Evolutionary conservation across 1,140 invertebrate species (phyloP), one percentile per base, ranked within the genome.

Genomic region (Kradibia gibbosae): DNA sequence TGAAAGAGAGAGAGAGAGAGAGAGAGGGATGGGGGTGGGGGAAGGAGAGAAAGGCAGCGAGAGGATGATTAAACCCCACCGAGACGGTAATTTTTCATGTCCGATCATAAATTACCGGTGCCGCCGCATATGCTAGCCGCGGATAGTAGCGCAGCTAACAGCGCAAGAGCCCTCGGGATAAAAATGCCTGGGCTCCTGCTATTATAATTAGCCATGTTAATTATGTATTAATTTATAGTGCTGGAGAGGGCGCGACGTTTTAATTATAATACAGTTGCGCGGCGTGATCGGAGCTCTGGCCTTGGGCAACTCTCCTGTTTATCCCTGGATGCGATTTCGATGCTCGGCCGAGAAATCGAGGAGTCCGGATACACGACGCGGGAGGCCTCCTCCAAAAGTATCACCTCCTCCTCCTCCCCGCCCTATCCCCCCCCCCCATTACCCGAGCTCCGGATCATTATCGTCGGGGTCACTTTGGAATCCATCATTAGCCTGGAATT

Each of bases 141-240:
- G 13, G 34, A 67, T 39, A 25, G 42, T 15, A 65, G 39, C 75
- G 60, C 57, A 57, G 75, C 57, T 86, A 85, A 83, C 85, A 82
- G 62, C 81, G 80, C 72, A 36, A 70, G 36, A 50, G 65, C 76
- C 57, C 48, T 25, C 87, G 62, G 55, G 87, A 88, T 86, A 88
- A 88, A 88, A 90, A 89, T 89, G 88, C 82, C 86, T 82, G 85
- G 22, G 85, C 85, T 85, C 85, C 86, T 7, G 80, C 88, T 90
- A 90, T 90, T 90, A 90, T 90, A 90, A 90, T 90, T 89, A 90
- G 89, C 88, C 89, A 89, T 89, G 89, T 90, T 90, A 90, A 90
- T 90, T 90, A 90, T 88, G 87, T 88, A 89, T 90, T 89, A 89
- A 90, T 90, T 89, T 89, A 90, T 89, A 88, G 89, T 89, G 84